Base-by-base conservation (phyloP, 92 coral and sea anemone species). In the Desmophyllum pertusum region DNA sequence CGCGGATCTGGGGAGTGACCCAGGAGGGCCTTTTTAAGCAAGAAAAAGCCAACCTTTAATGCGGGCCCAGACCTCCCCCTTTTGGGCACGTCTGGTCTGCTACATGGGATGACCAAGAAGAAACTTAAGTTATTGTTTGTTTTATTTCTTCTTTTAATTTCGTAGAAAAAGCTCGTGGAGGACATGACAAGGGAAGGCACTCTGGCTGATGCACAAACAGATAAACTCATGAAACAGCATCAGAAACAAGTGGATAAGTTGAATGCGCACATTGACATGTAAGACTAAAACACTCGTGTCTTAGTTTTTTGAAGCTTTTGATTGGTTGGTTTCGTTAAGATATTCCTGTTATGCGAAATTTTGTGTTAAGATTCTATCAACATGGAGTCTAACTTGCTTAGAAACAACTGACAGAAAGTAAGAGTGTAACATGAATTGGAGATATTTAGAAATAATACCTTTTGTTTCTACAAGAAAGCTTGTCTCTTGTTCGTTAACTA, bases 111-210 rank as follows among this genome's bases (percentile, higher is more conserved):
- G n/a, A n/a, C n/a, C n/a, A n/a, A n/a, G n/a, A n/a, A n/a, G n/a
- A n/a, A n/a, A n/a, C n/a, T n/a, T n/a, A n/a, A n/a, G n/a, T n/a
- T n/a, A n/a, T n/a, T n/a, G n/a, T n/a, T n/a, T n/a, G n/a, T n/a
- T n/a, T n/a, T 17, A 15, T 14, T 66, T 1, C 11, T 66, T 31
- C 25, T 50, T 67, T 67, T 18, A 13, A 35, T 39, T 21, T 66
- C 31, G 43, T 67, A 96, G 99, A 91, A 94, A 89, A 92, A 94
- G 65, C 70, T 96, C 53, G 99, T 96, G 25, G 98, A 94, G 70
- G 94, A 86, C 46, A 81, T 96, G 92, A 96, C 99, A n/a, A 88
- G 91, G 36, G 97, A 94, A 76, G 99, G 99, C 19, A 94, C 99
- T 0, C 86, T 96, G 39, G 98, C 98, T 18, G 99, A 96, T 70